Evolutionary conservation across 1,140 invertebrate genomes (phyloP), one percentile per base, ranked within the genome.

Genomic region (Ylistrum balloti): DNA sequence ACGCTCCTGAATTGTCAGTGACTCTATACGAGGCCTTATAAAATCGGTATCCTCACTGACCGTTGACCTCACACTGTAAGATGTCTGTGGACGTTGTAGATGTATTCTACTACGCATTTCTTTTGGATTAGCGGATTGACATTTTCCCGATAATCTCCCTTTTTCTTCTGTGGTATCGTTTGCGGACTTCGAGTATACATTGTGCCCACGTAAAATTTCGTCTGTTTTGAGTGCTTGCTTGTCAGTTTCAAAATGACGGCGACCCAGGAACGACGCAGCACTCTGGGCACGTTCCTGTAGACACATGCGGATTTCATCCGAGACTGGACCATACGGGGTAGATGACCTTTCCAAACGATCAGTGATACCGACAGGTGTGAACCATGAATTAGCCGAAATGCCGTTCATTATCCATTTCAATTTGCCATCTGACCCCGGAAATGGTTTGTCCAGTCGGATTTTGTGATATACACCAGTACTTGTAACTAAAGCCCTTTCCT

Each of bases 321-420:
- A 74, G 22, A 74, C 56, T 17, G 56, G 56, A 74, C 56, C 56
- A n/a, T 74, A 74, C 22, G 56, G 56, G 56, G 56, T 74, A 5
- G 56, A 74, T 28, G 56, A 74, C 56, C n/a, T 74, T 28, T 74
- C 56, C n/a, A 74, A 74, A 7, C 56, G 56, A 11, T 74, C 56
- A 74, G 56, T 74, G 56, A 74, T 74, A 74, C 56, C 56, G n/a
- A 74, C n/a, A 28, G 56, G 56, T 74, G 56, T 28, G 56, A 74
- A 74, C 56, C 56, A 74, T 1, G 56, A 74, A 74, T 74, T 74
- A 11, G 56, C 56, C n/a, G 56, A 74, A 74, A 74, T 74, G 13
- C 56, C 56, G 56, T 74, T 74, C 56, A 74, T 74, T 28, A 74
- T 74, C 56, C 56, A 74, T 74, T n/a, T n/a, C n/a, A 74, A 28